phyloP scores from a whole-genome alignment of 2,797 vertebrate species.

The Sciurus carolinensis region DNA sequence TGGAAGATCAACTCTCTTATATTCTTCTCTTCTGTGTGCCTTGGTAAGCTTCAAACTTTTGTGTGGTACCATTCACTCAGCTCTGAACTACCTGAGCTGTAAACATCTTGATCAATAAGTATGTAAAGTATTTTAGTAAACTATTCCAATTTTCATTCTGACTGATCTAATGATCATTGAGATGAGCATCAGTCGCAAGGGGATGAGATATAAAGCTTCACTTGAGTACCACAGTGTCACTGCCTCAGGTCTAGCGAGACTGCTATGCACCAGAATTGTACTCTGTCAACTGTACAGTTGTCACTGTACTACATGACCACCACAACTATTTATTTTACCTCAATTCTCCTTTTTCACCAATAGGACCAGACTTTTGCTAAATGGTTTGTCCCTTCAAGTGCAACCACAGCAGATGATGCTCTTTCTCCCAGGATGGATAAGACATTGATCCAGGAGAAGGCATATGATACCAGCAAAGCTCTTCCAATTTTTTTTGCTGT shows the following conservation, averaged over 20 bases:
- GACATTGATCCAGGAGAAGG: accelerated
- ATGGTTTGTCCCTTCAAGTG: neutral
- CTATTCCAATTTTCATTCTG: neutral
- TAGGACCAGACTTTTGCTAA: neutral
- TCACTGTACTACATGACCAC: accelerated
- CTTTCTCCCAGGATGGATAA: neutral
- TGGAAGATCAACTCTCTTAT: too few relatives aligned
- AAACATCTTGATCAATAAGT: neutral
- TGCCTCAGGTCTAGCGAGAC: neutral
- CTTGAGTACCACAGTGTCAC: accelerated
- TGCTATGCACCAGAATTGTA: neutral
- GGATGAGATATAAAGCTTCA: neutral
- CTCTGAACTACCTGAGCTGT: neutral
- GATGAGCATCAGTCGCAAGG: neutral
- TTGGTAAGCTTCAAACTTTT: neutral
- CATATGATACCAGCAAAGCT: neutral
- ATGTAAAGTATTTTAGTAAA: neutral
- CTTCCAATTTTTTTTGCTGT: neutral
- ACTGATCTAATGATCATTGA: neutral
- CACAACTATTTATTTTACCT: neutral
- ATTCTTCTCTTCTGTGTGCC: neutral
- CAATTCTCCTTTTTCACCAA: neutral
- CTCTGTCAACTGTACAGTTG: neutral
- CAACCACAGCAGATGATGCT: neutral
- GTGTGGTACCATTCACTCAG: neutral